Evolutionary conservation across 2,113 vertebrate species (phyloP), one percentile per base, ranked within the genome.

Genomic region (Protomyctophum bolini): DNA sequence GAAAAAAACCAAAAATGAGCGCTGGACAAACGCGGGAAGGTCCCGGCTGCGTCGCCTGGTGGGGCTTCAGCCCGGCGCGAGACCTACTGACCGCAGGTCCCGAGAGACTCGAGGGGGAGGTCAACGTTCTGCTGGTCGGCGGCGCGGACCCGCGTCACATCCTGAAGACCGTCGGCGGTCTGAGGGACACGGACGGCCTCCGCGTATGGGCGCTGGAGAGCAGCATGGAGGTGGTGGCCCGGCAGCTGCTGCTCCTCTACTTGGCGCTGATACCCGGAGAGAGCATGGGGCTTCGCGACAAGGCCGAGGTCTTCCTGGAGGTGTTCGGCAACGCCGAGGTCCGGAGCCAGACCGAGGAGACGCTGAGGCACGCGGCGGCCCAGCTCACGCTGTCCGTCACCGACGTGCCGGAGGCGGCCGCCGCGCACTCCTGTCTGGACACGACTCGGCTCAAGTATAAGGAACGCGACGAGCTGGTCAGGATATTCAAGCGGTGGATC

Each of bases 31-130:
- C 45, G 48, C 76, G 28, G 70, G 95, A 87, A 14, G 94, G 94
- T 6, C 91, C 93, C 0, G 95, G 95, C 14, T 91, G 89, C 28
- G 63, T 95, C 59, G 89, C 91, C 7, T 95, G 95, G 94, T 97
- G 96, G 96, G 96, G 96, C 2, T 92, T 96, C 85, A 95, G 95
- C 72, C 95, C 96, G 4, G 94, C 95, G 0, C 82, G 93, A 51
- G 94, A 97, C 83, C 92, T 97, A 41, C 89, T 94, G 29, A 71
- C 64, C 1, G 70, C 86, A 83, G 91, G 87, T 2, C 72, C 75
- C 12, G 8, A 46, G 0, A 84, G 60, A 58, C 71, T 48, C 56
- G 45, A 85, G 10, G 88, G 87, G 0, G 90, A 94, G 47, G 58
- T 87, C 10, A 93, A 94, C 58, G 82, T 95, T 15, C 86, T 97